Evolutionary conservation across 2,888 invertebrate genomes (phyloP).

Genomic region (Diogma glabrata): DNA sequence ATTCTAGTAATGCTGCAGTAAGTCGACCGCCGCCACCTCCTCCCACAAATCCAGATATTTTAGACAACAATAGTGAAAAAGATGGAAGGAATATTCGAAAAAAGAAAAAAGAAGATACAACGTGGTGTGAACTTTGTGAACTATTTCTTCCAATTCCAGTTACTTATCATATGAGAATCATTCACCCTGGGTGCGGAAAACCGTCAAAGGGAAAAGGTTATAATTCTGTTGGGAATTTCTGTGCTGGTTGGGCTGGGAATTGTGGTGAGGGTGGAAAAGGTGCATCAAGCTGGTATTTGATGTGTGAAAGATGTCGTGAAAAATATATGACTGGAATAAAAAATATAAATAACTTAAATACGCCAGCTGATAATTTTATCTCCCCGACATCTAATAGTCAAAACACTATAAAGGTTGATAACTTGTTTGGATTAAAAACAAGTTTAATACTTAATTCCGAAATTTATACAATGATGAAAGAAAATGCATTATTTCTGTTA

Average conservation of each 20-base stretch:
- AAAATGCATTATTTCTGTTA: conserved; percentile 87
- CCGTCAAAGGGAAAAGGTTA: conserved; percentile 81
- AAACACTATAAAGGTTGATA: conserved; percentile 35
- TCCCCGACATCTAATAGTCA: conserved; percentile 27
- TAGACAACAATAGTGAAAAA: conserved; percentile 28
- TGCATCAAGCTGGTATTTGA: conserved; percentile 76
- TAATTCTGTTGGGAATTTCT: conserved; percentile 80
- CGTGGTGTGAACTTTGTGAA: conserved; percentile 78
- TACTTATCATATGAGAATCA: conserved; percentile 81
- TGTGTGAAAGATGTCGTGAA: conserved; percentile 84
- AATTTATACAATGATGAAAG: conserved; percentile 59
- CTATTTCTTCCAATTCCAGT: conserved; percentile 62
- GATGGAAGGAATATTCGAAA: conserved; percentile 30
- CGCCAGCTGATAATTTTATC: conserved; percentile 25
- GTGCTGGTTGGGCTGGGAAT: conserved; percentile 78
- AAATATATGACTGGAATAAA: conserved; percentile 41
- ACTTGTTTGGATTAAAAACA: conserved; percentile 33
- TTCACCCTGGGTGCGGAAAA: conserved; percentile 84
- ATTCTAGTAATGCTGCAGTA: too few relatives aligned
- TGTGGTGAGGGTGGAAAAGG: conserved; percentile 79
- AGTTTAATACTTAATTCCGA: conserved; percentile 34
- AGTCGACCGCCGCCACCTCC: neutral
- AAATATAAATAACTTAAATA: conserved; percentile 32
- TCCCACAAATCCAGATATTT: conserved; percentile 12
- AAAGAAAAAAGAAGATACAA: conserved; percentile 35